Evolutionary conservation across 2,113 vertebrate genomes (phyloP), one percentile per base, ranked within the genome.

Genomic region (Thalassarche chlororhynchos): DNA sequence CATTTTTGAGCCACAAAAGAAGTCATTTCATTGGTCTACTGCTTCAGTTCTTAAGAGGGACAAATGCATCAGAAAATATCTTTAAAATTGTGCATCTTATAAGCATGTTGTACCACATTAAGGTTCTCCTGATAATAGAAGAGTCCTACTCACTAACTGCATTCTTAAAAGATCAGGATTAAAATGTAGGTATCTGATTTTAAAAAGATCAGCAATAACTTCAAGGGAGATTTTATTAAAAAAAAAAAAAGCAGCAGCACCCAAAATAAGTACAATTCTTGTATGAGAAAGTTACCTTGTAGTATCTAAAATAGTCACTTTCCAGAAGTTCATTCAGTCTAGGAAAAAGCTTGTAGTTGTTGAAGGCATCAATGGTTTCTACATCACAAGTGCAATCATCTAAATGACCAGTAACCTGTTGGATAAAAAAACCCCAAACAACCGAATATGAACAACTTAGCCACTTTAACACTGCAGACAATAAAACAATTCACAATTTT

Each of bases 311-410:
- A 85, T 99, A 99, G 95, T 99, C 98, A 1, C 98, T 99, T 96
- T 99, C 94, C 46, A 99, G 98, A 14, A 99, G 99, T 51, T 97
- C 90, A 61, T 99, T 99, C 40, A 99, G 97, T 85, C 98, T 98
- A 62, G 99, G 98, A 72, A 99, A 99, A 46, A 99, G 98, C 66
- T 97, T 98, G 80, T 98, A 77, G 96, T 99, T 99, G 98, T 99
- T 99, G 97, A 99, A 99, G 79, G 64, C 80, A 84, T 99, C 99
- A 4, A 99, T 99, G 51, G 99, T 99, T 97, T 99, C 99, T 32
- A 99, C 98, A 65, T 99, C 99, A 95, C 99, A 99, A 31, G 98
- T 96, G 36, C 99, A 99, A 72, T 99, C 99, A 29, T 99, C 99
- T 62, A 99, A 98, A 90, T 98, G 98, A 14, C 99, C 99, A 20